Conservation (phyloP, 1,140 invertebrate species). For the Drosophila nikananu region DNA sequence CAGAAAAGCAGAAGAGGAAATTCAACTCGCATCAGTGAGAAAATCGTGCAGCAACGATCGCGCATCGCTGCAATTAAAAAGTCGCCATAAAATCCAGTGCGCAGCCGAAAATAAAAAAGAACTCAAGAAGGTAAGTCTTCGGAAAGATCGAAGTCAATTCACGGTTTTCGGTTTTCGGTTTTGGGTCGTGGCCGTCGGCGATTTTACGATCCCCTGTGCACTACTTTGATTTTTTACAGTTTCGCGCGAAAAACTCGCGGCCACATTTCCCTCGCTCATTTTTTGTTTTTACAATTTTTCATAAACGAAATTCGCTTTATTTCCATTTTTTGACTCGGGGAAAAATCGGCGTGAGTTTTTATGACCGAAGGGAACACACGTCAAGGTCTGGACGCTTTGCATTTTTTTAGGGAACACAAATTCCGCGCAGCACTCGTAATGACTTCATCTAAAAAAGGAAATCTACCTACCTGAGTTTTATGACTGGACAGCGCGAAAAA, state of each 20-base stretch:
- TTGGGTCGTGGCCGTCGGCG: conserved; percentile 62
- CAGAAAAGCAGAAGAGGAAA: conserved; percentile 1
- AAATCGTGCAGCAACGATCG: conserved; percentile 36
- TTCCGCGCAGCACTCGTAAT: conserved; percentile 49
- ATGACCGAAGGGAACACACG: conserved; percentile 56
- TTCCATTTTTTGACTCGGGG: conserved; percentile 39
- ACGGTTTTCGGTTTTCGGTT: conserved; percentile 64
- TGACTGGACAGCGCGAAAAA: conserved; percentile 47
- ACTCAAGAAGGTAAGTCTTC: conserved; percentile 68
- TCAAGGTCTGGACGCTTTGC: conserved; percentile 61
- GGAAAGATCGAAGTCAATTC: conserved; percentile 69
- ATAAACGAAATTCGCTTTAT: conserved; percentile 29
- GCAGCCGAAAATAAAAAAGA: conserved; percentile 18
- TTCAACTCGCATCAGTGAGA: conserved; percentile 33
- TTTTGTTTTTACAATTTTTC: conserved; percentile 58
- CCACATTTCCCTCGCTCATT: conserved; percentile 39
- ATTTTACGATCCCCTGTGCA: conserved; percentile 75
- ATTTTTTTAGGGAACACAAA: conserved; percentile 68
- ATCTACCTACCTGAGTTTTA: conserved; percentile 75
- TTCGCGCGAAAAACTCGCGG: conserved; percentile 63
- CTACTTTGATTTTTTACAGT: conserved; percentile 82
- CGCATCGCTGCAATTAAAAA: conserved; percentile 69
- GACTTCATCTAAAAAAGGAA: conserved; percentile 69
- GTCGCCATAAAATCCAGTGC: conserved; percentile 49
- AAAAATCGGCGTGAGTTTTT: conserved; percentile 54